A percentile compares a stretch with the other conserved stretches of the same genome.
These are phyloP conservation scores for Nothoprocta pentlandii DNA, from an alignment of 2,113 vertebrate genomes.

Conservation along the genomic window DNA sequence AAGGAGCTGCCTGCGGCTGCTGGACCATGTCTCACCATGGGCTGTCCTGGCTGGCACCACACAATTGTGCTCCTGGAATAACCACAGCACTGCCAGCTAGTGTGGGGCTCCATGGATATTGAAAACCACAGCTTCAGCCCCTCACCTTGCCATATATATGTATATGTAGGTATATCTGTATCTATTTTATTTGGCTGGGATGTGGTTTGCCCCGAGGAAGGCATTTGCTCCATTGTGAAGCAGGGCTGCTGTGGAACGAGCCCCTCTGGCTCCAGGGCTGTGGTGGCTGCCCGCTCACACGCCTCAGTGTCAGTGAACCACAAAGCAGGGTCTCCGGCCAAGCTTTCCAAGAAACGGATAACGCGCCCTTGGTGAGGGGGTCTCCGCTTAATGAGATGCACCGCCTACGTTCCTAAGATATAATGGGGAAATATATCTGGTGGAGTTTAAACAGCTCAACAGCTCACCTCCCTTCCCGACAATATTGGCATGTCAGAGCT, in stretches of 20 bases:
- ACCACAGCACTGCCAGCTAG: no score
- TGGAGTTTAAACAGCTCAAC: constrained; percentile 4
- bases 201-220: not conserved
- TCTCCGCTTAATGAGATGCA: constrained; percentile 61
- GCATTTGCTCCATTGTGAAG: not conserved
- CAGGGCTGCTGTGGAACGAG: not conserved
- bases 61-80: no score
- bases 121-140: not conserved
- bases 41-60: not conserved
- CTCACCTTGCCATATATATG: not conserved
- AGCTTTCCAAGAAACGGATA: constrained; percentile 12
- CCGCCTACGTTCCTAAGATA: constrained; percentile 41
- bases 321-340: not conserved
- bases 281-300: not conserved
- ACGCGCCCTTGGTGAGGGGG: constrained; percentile 35
- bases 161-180: rapidly evolving
- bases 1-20: not conserved
- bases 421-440: constrained; percentile 32
- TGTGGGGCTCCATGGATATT: not conserved
- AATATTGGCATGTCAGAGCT: constrained; percentile 39
- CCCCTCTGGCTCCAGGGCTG: not conserved
- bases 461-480: constrained; percentile 39
- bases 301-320: not conserved
- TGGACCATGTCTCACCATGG: not conserved
- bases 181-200: not conserved